Evolutionary conservation across 1,140 invertebrate species (phyloP).

Genomic region (Tetraneura akinire): DNA sequence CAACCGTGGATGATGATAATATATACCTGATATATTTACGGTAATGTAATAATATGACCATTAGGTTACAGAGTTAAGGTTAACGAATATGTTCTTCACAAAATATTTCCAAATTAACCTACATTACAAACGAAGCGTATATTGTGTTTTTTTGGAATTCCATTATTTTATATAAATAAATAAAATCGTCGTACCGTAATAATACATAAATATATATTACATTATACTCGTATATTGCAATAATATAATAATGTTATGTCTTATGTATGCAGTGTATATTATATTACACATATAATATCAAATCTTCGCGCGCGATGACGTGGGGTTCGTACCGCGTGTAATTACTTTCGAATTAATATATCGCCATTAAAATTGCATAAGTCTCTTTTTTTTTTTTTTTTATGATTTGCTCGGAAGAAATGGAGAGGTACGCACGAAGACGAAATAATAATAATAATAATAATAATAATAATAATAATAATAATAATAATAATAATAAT

Average conservation of each 20-base stretch:
- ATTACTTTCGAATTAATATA: conserved; percentile 46
- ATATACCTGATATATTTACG: too few relatives aligned
- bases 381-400: not conserved
- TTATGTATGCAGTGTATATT: not conserved
- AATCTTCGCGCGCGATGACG: not conserved
- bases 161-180: not conserved
- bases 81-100: not conserved
- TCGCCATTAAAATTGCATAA: conserved; percentile 24
- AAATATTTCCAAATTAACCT: conserved; percentile 2
- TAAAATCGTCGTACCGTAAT: not conserved
- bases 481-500: not conserved
- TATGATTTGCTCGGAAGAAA: conserved; percentile 3
- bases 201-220: not conserved
- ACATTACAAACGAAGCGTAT: conserved; percentile 19
- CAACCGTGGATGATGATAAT: not conserved
- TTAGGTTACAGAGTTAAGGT: not conserved
- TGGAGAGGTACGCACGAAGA: not conserved
- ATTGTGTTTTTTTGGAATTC: conserved; percentile 6
- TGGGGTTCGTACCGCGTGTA: not conserved
- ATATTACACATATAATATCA: not conserved
- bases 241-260: not conserved
- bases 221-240: not conserved
- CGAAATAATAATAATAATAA: not conserved
- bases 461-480: not conserved
- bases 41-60: not conserved